Conservation (phyloP, 2,888 invertebrate species). For the Gerris lacustris region DNA sequence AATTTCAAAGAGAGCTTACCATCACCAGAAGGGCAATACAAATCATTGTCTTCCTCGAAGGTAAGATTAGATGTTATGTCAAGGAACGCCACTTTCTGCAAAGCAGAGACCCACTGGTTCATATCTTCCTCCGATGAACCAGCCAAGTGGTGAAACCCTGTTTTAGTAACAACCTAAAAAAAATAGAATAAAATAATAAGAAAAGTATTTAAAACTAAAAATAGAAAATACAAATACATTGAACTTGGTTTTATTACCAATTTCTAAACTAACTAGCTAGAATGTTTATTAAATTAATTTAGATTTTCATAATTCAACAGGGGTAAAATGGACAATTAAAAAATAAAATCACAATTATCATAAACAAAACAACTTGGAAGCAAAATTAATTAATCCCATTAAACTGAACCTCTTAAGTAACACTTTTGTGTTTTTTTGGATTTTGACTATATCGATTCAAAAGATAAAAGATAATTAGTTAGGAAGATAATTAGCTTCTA, state of each 20-base stretch:
- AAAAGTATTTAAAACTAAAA: neutral
- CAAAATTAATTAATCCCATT: no score
- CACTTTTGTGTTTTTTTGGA: no score
- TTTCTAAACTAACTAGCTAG: no score
- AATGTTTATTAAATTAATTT: no score
- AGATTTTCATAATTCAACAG: neutral
- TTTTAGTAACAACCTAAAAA: slow-evolving; percentile 58
- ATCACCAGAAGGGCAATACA: slow-evolving; percentile 76
- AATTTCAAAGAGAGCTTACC: slow-evolving; percentile 27
- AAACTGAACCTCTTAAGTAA: no score
- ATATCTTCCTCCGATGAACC: slow-evolving; percentile 56
- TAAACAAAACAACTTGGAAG: no score
- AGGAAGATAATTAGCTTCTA: no score
- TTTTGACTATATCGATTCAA: no score
- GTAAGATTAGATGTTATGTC: slow-evolving; percentile 49
- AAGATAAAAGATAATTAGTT: no score
- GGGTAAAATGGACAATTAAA: neutral
- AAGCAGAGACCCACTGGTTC: slow-evolving; percentile 62
- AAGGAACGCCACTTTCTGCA: slow-evolving; percentile 71
- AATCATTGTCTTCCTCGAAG: slow-evolving; percentile 74
- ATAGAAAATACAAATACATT: neutral
- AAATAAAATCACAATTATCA: neutral
- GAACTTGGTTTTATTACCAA: no score
- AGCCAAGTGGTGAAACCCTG: slow-evolving; percentile 45
- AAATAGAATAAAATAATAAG: neutral